Evolutionary conservation across 2,113 vertebrate species (phyloP).

Genomic region (Epinephelus cyanopodus): DNA sequence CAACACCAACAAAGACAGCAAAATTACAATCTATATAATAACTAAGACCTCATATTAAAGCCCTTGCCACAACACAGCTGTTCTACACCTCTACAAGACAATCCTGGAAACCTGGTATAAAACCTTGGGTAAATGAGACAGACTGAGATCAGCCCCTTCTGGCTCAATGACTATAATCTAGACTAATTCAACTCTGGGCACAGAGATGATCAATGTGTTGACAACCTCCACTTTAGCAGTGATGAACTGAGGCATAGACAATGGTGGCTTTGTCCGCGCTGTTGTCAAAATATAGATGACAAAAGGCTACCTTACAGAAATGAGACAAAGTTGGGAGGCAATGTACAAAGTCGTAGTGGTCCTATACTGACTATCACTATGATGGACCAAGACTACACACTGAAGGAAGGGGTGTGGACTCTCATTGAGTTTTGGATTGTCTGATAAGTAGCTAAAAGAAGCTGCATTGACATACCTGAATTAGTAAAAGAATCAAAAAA

Average conservation of each 20-base stretch:
- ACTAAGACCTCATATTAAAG: constrained; percentile 56
- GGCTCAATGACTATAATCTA: constrained; percentile 71
- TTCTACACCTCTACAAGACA: background rate
- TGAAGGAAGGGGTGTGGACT: background rate
- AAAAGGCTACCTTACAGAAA: constrained; percentile 2
- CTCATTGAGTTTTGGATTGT: background rate
- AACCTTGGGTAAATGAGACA: constrained; percentile 27
- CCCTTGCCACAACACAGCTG: constrained; percentile 75
- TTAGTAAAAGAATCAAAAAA: background rate
- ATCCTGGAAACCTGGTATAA: constrained; percentile 8
- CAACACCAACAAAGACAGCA: constrained; percentile 14
- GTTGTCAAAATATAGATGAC: constrained; percentile 28
- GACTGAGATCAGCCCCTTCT: constrained; percentile 23
- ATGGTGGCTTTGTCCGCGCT: constrained; percentile 44
- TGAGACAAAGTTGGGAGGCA: background rate
- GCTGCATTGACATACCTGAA: background rate
- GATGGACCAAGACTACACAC: background rate
- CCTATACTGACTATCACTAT: background rate
- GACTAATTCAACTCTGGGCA: constrained; percentile 55
- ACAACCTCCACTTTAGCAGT: constrained; percentile 62
- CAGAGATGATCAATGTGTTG: constrained; percentile 43
- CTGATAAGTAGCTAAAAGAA: background rate
- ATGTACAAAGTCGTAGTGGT: background rate
- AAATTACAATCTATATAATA: constrained; percentile 28
- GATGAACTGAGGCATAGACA: constrained; percentile 44